These are phyloP conservation scores for Galeruca laticollis DNA, from an alignment of 2,888 invertebrate species.

Conservation along the genomic window DNA sequence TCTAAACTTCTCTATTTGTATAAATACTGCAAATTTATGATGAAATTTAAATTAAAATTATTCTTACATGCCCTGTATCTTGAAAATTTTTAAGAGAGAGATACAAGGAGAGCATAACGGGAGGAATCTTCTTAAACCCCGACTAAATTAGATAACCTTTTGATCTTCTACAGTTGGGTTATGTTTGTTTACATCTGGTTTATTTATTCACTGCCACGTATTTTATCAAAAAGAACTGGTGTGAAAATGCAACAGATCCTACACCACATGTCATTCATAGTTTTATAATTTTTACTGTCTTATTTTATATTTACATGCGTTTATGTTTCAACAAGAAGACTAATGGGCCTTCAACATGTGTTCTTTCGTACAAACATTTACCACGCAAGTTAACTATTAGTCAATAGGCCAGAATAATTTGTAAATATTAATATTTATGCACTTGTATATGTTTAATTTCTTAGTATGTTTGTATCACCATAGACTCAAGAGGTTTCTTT, in stretches of 20 bases:
- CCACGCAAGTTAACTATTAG: not conserved
- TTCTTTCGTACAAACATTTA: conserved; percentile 3
- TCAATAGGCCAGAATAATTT: not conserved
- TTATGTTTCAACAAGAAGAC: conserved; percentile 21
- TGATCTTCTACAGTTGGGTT: not conserved
- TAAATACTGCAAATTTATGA: no score
- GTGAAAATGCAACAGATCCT: not conserved
- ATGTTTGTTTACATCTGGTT: conserved; percentile 9
- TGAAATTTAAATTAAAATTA: not conserved
- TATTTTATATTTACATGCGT: conserved; percentile 14
- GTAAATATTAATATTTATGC: not conserved
- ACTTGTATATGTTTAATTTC: not conserved
- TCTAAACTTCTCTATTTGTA: no score
- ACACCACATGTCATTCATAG: conserved; percentile 12
- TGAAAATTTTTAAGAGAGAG: not conserved
- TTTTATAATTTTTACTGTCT: conserved; percentile 12
- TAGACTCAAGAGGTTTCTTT: no score
- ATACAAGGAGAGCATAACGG: no score
- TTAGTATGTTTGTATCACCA: no score
- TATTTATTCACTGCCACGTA: conserved; percentile 11
- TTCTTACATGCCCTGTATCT: not conserved
- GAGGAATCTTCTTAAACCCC: not conserved
- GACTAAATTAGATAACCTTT: not conserved
- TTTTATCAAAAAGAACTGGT: conserved; percentile 15
- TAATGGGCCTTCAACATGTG: conserved; percentile 20